Base-by-base conservation (phyloP, 2,888 invertebrate genomes). In the Microplitis deprimator region DNA sequence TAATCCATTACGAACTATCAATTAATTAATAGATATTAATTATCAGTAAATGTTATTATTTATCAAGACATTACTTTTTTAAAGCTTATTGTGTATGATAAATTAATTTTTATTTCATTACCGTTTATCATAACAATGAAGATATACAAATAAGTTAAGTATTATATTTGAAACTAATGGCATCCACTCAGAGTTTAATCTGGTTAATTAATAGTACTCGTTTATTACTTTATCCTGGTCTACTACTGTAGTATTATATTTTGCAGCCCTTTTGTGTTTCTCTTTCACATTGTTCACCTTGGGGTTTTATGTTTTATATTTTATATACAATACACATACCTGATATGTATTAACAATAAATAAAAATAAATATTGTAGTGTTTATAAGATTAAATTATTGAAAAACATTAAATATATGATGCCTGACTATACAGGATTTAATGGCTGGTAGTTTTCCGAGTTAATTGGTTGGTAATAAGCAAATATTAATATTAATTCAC, bases 171-270 rank as follows among this genome's bases (percentile, higher is more conserved):
- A 73, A 70, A 73, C 82, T 86, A 86, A 85, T 83, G 84, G 85
- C 78, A 82, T 81, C 82, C 84, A 86, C 85, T 86, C 85, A 82
- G 83, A 85, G 83, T 86, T 87, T 87, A 87, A 87, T 87, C 85
- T 86, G 83, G 83, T 84, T 87, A 87, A 87, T 87, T 87, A 87
- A 87, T 87, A 86, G 86, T 84, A 82, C 85, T 85, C 87, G 84
- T 87, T 85, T 83, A 87, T 87, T 86, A 85, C 83, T 50, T 50
- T 50, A 50, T 50, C 13, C 8, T 13, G 50, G 13, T 50, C 50
- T 50, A 50, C 50, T 50, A 13, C 50, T 50, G 10, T 50, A 82
- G 80, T 79, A 83, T 85, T 83, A 86, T 87, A 85, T 86, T 87
- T 87, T 79, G 83, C 81, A 79, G 77, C 79, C 73, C 59, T 29